Evolutionary conservation across 2,888 invertebrate species (phyloP).

Genomic region (Notodonta ziczac): DNA sequence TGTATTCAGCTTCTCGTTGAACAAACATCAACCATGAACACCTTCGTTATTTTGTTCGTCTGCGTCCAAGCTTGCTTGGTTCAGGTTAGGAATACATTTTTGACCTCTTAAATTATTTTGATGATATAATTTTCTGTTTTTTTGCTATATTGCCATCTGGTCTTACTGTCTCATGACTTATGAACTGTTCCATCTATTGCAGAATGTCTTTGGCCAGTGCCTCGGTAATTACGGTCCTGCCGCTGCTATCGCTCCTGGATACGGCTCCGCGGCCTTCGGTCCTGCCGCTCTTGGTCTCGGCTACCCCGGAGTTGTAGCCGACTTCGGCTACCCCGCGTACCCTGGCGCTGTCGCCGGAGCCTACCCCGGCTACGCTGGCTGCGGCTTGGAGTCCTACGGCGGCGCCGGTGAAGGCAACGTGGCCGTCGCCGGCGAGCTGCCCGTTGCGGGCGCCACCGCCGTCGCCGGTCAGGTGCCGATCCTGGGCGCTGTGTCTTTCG

Average conservation of each 20-base stretch:
- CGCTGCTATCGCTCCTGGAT: constrained; percentile 1
- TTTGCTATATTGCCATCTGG: too few species aligned
- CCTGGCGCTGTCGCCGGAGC: not conserved
- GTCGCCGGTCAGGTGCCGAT: constrained; percentile 6
- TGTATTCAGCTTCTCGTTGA: not conserved
- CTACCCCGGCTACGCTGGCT: not conserved
- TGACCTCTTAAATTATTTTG: too few species aligned
- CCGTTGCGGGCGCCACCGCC: constrained; percentile 19
- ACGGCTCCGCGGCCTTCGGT: not conserved
- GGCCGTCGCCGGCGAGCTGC: constrained; percentile 38
- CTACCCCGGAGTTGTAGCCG: not conserved
- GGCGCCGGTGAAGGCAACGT: constrained; percentile 44
- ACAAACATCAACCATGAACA: constrained; percentile 2
- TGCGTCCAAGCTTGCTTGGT: constrained; percentile 1
- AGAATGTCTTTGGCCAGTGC: not conserved
- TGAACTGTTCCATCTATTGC: not conserved
- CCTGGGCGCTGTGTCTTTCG: constrained; percentile 40
- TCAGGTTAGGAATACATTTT: not conserved
- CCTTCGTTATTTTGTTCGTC: not conserved
- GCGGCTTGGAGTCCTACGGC: constrained; percentile 27
- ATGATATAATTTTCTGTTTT: too few species aligned
- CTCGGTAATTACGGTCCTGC: not conserved
- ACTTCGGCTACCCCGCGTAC: constrained; percentile 20
- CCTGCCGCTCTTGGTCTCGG: not conserved
- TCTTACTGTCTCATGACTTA: not conserved